Conservation (phyloP, 2,888 invertebrate genomes). For the Strigamia crassipes region DNA sequence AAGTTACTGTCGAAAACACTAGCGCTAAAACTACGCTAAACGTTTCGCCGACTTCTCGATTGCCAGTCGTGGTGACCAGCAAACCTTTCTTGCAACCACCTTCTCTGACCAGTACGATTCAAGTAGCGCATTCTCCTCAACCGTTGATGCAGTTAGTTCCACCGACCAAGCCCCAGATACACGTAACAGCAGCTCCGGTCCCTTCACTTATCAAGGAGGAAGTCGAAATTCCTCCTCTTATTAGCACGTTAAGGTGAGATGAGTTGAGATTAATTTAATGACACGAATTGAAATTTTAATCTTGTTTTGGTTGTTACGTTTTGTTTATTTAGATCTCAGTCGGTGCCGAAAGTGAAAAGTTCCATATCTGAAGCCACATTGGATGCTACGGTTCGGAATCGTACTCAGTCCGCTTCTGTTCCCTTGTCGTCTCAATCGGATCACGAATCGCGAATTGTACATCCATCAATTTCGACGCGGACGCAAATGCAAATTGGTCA, state of each 20-base stretch:
- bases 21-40: not conserved
- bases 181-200: not conserved
- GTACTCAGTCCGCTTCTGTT: conserved; percentile 46
- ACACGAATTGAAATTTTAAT: not conserved
- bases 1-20: not conserved
- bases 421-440: conserved; percentile 31
- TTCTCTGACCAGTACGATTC: not conserved
- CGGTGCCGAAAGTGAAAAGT: conserved; percentile 46
- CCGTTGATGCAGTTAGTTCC: conserved; percentile 24
- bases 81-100: conserved; percentile 41
- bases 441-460: conserved; percentile 6
- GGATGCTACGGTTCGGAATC: conserved; percentile 45
- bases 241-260: conserved; percentile 40
- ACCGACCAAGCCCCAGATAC: conserved; percentile 26
- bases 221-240: not conserved
- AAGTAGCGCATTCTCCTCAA: conserved; percentile 44
- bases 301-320: not conserved
- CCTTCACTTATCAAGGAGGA: conserved; percentile 41
- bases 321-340: conserved; percentile 47
- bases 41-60: not conserved
- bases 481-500: conserved; percentile 50
- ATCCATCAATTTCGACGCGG: conserved; percentile 46
- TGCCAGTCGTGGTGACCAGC: conserved; percentile 45
- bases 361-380: conserved; percentile 47
- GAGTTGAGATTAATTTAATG: not conserved